These are phyloP conservation scores for Pollenia labialis DNA, from an alignment of 2,888 invertebrate species.

Conservation along the genomic window DNA sequence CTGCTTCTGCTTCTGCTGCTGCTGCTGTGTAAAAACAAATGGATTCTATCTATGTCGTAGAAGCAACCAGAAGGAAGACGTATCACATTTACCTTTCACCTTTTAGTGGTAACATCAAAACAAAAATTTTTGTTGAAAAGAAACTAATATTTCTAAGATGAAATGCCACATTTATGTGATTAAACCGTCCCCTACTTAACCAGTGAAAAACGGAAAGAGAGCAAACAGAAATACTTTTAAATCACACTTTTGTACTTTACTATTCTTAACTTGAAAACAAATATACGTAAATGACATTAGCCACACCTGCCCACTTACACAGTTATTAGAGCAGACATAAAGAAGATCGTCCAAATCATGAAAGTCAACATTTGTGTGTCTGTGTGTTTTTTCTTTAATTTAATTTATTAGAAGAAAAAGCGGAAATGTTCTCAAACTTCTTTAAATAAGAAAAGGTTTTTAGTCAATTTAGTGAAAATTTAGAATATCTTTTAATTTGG, in stretches of 20 bases:
- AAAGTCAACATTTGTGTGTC: slow-evolving; percentile 41
- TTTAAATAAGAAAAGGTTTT: no score
- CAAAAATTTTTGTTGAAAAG: slow-evolving; percentile 36
- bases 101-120: slow-evolving; percentile 47
- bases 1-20: no score
- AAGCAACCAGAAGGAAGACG: slow-evolving; percentile 12
- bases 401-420: background rate
- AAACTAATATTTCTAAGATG: slow-evolving; percentile 44
- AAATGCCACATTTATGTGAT: slow-evolving; percentile 68
- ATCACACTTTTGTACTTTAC: slow-evolving; percentile 25
- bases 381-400: background rate
- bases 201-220: background rate
- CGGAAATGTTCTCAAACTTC: background rate
- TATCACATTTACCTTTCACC: slow-evolving; percentile 42
- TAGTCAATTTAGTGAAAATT: no score
- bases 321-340: background rate
- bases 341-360: slow-evolving; percentile 11
- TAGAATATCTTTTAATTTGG: background rate
- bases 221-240: slow-evolving; percentile 41
- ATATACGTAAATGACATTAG: slow-evolving; percentile 40
- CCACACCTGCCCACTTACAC: slow-evolving; percentile 4
- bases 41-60: background rate
- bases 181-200: slow-evolving; percentile 9
- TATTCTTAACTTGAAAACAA: slow-evolving; percentile 28
- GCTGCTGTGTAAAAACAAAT: slow-evolving; percentile 5